A percentile compares a stretch with the other conserved stretches of the same genome.
phyloP scores from a whole-genome alignment of 2,888 invertebrate genomes.

The Gymnocheta viridis region DNA sequence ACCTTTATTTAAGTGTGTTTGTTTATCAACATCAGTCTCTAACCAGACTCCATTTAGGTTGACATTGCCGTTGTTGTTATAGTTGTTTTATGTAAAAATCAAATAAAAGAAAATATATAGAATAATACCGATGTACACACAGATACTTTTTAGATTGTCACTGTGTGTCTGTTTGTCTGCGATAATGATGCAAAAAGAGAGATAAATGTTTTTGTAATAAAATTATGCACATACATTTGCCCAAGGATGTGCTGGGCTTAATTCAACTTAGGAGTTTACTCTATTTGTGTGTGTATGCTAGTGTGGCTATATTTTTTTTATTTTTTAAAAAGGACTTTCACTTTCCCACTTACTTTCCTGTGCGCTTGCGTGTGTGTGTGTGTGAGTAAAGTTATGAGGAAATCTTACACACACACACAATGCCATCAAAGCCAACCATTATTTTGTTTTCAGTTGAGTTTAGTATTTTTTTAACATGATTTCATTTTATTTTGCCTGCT shows the following conservation, averaged over 20 bases:
- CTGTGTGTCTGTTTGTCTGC: conserved; percentile 66
- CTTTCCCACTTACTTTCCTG: conserved; percentile 44
- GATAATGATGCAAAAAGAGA: conserved; percentile 73
- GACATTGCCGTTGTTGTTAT: conserved; percentile 1
- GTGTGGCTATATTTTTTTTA: conserved; percentile 50
- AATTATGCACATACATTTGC: conserved; percentile 74
- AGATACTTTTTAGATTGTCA: conserved; percentile 41
- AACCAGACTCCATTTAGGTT: conserved; percentile 25
- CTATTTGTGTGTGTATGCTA: background rate
- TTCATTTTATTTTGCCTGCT: background rate
- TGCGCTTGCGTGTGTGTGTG: background rate
- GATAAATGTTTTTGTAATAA: conserved; percentile 80
- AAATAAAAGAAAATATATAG: conserved; percentile 58
- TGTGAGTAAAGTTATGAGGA: background rate
- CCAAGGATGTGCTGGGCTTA: conserved; percentile 47
- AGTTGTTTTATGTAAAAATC: conserved; percentile 20
- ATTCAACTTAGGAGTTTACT: conserved; percentile 11
- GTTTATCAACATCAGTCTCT: conserved; percentile 46
- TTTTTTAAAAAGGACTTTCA: conserved; percentile 59
- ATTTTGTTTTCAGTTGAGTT: conserved; percentile 21
- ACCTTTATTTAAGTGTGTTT: conserved; percentile 58
- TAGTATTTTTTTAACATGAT: conserved; percentile 26
- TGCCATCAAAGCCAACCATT: background rate
- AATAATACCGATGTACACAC: conserved; percentile 48
- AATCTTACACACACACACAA: background rate